Base-by-base conservation (phyloP, 2,888 invertebrate genomes). In the Xylota segnis region DNA sequence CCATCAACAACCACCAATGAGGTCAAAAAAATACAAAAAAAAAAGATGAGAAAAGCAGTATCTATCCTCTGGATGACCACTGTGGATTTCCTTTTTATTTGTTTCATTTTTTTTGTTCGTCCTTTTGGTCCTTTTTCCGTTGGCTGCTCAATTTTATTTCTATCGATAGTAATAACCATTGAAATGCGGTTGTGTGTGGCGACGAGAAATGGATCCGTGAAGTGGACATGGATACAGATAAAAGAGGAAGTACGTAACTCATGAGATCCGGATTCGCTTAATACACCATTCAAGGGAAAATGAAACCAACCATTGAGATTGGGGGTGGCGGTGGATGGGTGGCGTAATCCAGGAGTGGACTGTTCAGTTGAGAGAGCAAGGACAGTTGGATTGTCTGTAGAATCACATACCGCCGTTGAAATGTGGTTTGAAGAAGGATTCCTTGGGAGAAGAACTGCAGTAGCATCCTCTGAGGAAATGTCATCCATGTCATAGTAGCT, bases 11-110 rank as follows among this genome's bases (percentile, higher is more conserved):
- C 76, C 65, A 76, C 79, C 75, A 81, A 70, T 84, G 84, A 81
- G 71, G 63, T 63, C 37, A 45, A 63, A 54, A 58, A 32, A 65
- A n/a, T n/a, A n/a, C n/a, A 63, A 32, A 34, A 47, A 58, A 47
- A 66, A 78, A 58, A 61, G 23, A 74, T 18, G 9, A 52, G 27
- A 52, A 47, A 45, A 83, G 43, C 34, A 23, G 52, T 66, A 68
- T 79, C 65, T 72, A 72, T 83, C 59, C 59, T 40, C 63, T 72
- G 61, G 68, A 82, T 86, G 86, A 86, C 82, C 76, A 86, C 86
- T 86, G 81, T 86, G 76, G 76, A 86, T 82, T 78, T 86, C 66
- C 79, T 76, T 75, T 86, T 86, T 81, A 86, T 86, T 86, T 81
- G 81, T 82, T 86, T 86, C 65, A 70, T 68, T 70, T 52, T 40